Conservation (phyloP, 92 coral and sea anemone species). For the Zoanthus solanderi region DNA sequence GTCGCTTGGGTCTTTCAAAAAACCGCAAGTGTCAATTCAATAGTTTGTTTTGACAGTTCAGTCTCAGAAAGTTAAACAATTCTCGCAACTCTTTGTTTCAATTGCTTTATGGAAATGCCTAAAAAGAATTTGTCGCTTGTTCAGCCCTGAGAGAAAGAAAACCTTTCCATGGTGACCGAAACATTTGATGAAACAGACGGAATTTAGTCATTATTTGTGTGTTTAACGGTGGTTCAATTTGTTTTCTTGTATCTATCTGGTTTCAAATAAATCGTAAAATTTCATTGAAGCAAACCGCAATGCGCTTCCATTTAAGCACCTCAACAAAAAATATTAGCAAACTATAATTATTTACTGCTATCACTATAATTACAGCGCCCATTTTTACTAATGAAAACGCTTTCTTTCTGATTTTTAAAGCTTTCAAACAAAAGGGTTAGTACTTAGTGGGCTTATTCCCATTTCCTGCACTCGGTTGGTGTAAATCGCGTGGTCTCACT, state of each 20-base stretch:
- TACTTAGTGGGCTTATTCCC: not conserved
- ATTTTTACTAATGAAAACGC: too few species aligned
- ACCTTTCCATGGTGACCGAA: not conserved
- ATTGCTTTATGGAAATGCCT: slow-evolving; percentile 35
- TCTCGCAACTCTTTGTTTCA: not conserved
- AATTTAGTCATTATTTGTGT: slow-evolving; percentile 5
- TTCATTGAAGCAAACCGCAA: not conserved
- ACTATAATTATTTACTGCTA: too few species aligned
- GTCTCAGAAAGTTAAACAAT: not conserved
- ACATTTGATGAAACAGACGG: not conserved
- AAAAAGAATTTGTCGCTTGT: not conserved
- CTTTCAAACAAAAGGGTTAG: not conserved
- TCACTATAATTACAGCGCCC: too few species aligned
- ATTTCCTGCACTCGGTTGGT: slow-evolving; percentile 19
- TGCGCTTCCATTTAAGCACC: not conserved
- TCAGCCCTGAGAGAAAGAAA: slow-evolving; percentile 10
- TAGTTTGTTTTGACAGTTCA: slow-evolving; percentile 37
- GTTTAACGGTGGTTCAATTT: not conserved
- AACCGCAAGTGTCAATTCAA: slow-evolving; percentile 33
- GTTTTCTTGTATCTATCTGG: not conserved
- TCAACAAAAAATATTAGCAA: not conserved
- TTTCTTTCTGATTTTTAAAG: not conserved
- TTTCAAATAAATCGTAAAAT: not conserved
- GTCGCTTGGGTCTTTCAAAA: not conserved
- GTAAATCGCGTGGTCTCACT: slow-evolving; percentile 13